Conservation (phyloP, 1,140 invertebrate species). For the Drosophila melanogaster region DNA sequence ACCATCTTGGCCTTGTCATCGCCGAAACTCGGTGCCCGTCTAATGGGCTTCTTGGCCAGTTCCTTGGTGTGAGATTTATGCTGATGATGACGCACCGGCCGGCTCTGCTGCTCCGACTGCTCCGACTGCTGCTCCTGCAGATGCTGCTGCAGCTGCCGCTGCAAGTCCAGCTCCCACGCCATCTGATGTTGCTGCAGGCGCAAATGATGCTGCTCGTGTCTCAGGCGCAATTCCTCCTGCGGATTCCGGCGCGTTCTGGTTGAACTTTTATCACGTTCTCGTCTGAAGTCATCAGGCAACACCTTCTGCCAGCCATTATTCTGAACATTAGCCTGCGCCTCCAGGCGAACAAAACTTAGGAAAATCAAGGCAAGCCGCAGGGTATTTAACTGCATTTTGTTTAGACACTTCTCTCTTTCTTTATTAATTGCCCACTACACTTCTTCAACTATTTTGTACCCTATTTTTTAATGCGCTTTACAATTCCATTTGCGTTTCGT, state of each 20-base stretch:
- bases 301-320: constrained; percentile 35
- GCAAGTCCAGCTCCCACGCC: constrained; percentile 50
- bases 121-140: constrained; percentile 19
- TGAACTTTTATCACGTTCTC: constrained; percentile 58
- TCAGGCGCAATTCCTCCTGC: constrained; percentile 26
- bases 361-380: constrained; percentile 19
- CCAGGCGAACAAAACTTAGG: constrained; percentile 18
- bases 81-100: constrained; percentile 56
- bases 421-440: constrained; percentile 15
- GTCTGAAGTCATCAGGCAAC: constrained; percentile 53
- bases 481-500: neutral
- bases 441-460: neutral
- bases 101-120: neutral
- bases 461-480: neutral
- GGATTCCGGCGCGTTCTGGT: constrained; percentile 33
- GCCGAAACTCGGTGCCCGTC: constrained; percentile 14
- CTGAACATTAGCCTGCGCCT: constrained; percentile 56
- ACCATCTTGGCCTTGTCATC: constrained; percentile 44
- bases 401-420: constrained; percentile 8
- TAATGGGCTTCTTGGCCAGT: constrained; percentile 34
- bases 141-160: constrained; percentile 31
- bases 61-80: constrained; percentile 58
- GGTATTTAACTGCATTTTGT: constrained; percentile 32
- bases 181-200: constrained; percentile 49
- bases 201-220: constrained; percentile 53